Evolutionary conservation across 2,888 invertebrate genomes (phyloP).

Genomic region (Ommatoiulus sabulosus): DNA sequence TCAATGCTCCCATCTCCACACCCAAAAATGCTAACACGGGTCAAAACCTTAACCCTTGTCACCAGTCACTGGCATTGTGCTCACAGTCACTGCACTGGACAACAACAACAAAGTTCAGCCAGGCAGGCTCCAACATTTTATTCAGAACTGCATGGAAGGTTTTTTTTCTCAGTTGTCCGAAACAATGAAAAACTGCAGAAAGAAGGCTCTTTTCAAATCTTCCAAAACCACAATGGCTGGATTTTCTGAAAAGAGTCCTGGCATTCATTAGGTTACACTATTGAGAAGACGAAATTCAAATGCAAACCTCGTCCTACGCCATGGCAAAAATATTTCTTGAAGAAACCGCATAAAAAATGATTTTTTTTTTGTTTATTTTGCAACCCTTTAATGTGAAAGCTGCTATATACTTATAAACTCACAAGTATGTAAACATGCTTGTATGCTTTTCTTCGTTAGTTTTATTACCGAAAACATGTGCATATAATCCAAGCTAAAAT

Average conservation of each 20-base stretch:
- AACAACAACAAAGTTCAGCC: constrained; percentile 44
- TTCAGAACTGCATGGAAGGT: background rate
- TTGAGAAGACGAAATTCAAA: constrained; percentile 34
- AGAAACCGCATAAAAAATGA: background rate
- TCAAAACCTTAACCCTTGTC: constrained; percentile 47
- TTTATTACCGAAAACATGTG: too few relatives aligned
- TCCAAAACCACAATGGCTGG: constrained; percentile 21
- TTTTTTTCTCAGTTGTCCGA: background rate
- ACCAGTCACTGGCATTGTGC: background rate
- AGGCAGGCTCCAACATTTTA: constrained; percentile 7
- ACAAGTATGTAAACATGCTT: too few relatives aligned
- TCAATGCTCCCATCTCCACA: background rate
- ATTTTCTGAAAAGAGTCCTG: constrained; percentile 5
- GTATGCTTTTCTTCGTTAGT: too few relatives aligned
- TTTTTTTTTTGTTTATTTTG: background rate
- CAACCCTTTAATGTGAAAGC: background rate
- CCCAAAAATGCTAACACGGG: background rate
- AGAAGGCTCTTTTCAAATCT: constrained; percentile 46
- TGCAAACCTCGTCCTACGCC: constrained; percentile 15
- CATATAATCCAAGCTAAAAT: too few relatives aligned
- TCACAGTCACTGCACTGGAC: background rate
- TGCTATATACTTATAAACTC: too few relatives aligned
- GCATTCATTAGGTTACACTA: constrained; percentile 41
- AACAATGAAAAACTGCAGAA: constrained; percentile 18
- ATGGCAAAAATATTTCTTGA: background rate